Evolutionary conservation across 30 jellyfish, hydroid and myxozoan genomes (phyloP), one percentile per base, ranked within the genome.

Genomic region (Aurelia sp.): DNA sequence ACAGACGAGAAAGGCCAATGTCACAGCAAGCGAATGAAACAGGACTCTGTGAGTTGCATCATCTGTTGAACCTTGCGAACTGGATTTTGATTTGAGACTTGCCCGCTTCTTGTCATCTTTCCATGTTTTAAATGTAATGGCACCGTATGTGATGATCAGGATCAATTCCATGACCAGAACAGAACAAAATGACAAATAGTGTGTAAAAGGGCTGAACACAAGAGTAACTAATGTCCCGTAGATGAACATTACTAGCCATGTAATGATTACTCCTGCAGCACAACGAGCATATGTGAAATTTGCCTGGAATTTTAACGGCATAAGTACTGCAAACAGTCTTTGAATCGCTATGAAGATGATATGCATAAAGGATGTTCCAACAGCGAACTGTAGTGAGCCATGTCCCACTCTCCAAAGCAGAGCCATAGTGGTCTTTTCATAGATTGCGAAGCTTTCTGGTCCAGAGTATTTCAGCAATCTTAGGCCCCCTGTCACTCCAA

Each of bases 311-410:
- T 67, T 30, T 2, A 76, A 22, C 7, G 87, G 87, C 64, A 30
- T 5, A 31, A 76, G 24, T 15, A 76, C 87, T 11, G 87, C 87
- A 20, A 76, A 60, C 27, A 76, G 55, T 33, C 87, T 40, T 19
- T 76, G 87, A 10, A 76, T 38, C 4, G 87, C 87, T 19, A 76
- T 63, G 87, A 59, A 22, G 65, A 30, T 44, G 41, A 76, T 20
- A 51, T 76, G 87, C 5, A 61, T 19, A 33, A 76, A 76, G 47
- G 87, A 76, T 13, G 76, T 55, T 19, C 87, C 87, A 66, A 76
- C 48, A 21, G 77, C 16, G 64, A 76, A 55, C 41, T 57, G 63
- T 9, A 76, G 76, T 3, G 76, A 66, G 3, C 76, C 87, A 51
- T 76, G 87, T 10, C 78, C 87, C 13, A 19, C 76, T 33, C 35